These are phyloP conservation scores for Pygmarrhopalites habei DNA, from an alignment of 1,140 invertebrate genomes.

Conservation along the genomic window DNA sequence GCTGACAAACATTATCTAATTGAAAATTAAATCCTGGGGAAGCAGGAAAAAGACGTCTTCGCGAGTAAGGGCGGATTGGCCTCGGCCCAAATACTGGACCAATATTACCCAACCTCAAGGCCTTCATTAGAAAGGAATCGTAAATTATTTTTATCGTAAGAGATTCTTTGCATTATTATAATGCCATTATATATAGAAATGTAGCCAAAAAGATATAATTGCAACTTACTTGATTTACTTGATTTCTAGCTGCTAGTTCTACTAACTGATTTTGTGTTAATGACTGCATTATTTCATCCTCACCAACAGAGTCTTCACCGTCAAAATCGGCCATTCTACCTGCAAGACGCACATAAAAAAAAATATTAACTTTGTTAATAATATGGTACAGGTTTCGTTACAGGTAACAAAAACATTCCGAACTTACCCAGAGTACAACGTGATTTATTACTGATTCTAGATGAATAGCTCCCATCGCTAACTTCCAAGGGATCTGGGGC, in stretches of 20 bases:
- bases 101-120: constrained; percentile 7
- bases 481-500: constrained; percentile 21
- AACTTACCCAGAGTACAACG: no score
- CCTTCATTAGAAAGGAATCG: neutral
- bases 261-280: constrained; percentile 49
- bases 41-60: constrained; percentile 22
- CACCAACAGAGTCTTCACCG: constrained; percentile 79
- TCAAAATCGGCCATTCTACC: constrained; percentile 92
- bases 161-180: no score
- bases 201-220: no score
- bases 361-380: no score
- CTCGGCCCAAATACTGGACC: constrained; percentile 29
- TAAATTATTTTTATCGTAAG: neutral
- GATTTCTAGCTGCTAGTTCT: constrained; percentile 29
- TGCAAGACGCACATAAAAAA: no score
- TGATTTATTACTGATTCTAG: constrained; percentile 82
- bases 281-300: constrained; percentile 76
- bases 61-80: constrained; percentile 18
- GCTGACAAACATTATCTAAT: constrained; percentile 72
- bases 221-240: no score
- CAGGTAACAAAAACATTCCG: no score
- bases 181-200: no score
- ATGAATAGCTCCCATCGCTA: constrained; percentile 68
- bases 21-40: constrained; percentile 39
- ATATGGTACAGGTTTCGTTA: no score